These are phyloP conservation scores for Perizoma flavofasciatum DNA, from an alignment of 2,888 invertebrate species.

Conservation along the genomic window DNA sequence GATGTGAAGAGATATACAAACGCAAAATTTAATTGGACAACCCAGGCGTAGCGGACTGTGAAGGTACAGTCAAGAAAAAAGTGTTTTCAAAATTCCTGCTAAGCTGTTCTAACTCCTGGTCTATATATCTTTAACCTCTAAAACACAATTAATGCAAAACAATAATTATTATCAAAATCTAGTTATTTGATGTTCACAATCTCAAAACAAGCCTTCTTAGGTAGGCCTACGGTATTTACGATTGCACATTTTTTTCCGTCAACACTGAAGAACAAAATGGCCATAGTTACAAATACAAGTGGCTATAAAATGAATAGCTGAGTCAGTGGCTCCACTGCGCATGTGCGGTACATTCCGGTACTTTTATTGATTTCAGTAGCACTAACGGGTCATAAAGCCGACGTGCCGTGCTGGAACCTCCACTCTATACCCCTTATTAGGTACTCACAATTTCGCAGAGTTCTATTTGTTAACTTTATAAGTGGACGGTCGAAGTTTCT, in stretches of 20 bases:
- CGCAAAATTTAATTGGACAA: no score
- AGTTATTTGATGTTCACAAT: background rate
- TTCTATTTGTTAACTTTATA: slow-evolving; percentile 78
- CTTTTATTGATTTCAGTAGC: slow-evolving; percentile 89
- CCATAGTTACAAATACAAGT: slow-evolving; percentile 82
- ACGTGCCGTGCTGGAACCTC: slow-evolving; percentile 78
- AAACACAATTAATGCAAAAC: no score
- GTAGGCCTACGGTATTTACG: slow-evolving; percentile 57
- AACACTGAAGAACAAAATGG: slow-evolving; percentile 77
- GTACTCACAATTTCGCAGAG: slow-evolving; percentile 75
- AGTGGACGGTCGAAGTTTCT: slow-evolving; percentile 48
- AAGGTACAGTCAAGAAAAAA: no score
- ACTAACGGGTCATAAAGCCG: slow-evolving; percentile 85
- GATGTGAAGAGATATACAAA: no score
- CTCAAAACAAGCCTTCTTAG: slow-evolving; percentile 53
- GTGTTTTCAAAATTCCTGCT: no score
- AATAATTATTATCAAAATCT: no score
- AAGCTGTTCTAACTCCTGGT: no score
- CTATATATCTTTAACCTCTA: no score
- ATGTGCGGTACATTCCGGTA: slow-evolving; percentile 84
- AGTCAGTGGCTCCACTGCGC: slow-evolving; percentile 78
- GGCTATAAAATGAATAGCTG: slow-evolving; percentile 83
- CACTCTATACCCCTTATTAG: slow-evolving; percentile 78
- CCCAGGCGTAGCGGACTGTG: no score
- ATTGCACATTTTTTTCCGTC: slow-evolving; percentile 66